These are phyloP conservation scores for Tringa solitaria DNA, from an alignment of 2,113 vertebrate species.

Conservation along the genomic window DNA sequence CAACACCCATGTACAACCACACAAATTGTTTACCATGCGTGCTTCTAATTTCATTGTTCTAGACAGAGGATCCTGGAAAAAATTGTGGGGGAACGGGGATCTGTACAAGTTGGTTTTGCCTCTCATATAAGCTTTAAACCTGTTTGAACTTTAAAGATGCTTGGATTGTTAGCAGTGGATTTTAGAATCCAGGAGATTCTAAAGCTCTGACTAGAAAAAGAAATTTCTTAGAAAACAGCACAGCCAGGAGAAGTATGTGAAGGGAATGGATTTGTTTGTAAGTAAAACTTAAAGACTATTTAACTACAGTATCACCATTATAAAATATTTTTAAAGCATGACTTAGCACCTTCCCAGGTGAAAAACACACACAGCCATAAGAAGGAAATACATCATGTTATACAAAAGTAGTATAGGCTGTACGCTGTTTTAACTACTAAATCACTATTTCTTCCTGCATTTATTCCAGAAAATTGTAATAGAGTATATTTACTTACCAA, in stretches of 20 bases:
- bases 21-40: fast-evolving
- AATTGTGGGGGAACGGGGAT: not conserved
- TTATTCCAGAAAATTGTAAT: not conserved
- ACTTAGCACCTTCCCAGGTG: not conserved
- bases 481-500: slow-evolving; percentile 74
- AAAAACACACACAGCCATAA: not conserved
- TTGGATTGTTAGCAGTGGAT: not conserved
- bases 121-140: not conserved
- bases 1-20: not conserved
- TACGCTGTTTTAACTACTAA: not conserved
- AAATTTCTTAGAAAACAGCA: not conserved
- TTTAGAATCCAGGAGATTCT: not conserved
- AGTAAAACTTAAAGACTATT: not conserved
- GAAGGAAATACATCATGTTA: not conserved
- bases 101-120: not conserved
- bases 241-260: not conserved
- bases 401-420: not conserved
- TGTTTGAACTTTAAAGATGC: not conserved
- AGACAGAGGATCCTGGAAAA: not conserved
- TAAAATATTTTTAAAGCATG: not conserved
- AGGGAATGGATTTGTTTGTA: not conserved
- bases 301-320: not conserved
- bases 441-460: not conserved
- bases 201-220: not conserved
- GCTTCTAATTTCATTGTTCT: not conserved